Evolutionary conservation across 2,888 invertebrate genomes (phyloP).

Genomic region (Drosophila mettleri): DNA sequence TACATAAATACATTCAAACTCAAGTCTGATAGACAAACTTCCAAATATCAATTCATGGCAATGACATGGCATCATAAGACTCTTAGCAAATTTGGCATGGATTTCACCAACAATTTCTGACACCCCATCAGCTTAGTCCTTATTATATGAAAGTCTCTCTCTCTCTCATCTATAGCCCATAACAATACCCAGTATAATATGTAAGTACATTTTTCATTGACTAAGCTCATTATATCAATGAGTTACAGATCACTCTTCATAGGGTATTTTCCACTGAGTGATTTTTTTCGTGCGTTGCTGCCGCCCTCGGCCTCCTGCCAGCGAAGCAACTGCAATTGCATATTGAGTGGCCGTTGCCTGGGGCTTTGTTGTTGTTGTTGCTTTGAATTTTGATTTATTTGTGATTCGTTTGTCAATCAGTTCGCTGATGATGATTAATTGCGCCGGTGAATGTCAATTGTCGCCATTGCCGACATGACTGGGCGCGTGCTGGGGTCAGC

Average conservation of each 20-base stretch:
- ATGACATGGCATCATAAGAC: no score
- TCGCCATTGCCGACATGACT: constrained; percentile 44
- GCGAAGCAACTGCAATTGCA: constrained; percentile 12
- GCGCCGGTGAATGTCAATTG: constrained; percentile 73
- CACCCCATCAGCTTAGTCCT: no score
- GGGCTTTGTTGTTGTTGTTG: constrained; percentile 27
- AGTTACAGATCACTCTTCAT: background rate
- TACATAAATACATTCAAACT: no score
- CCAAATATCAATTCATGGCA: no score
- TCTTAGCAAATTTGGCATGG: no score
- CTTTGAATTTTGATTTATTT: constrained; percentile 73
- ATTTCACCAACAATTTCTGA: no score
- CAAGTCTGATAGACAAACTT: no score
- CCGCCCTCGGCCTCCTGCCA: background rate
- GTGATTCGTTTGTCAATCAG: constrained; percentile 73
- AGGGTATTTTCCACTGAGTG: constrained; percentile 10
- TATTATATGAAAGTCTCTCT: no score
- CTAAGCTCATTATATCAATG: background rate
- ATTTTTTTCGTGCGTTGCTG: background rate
- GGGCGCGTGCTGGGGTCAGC: constrained; percentile 55
- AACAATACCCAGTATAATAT: background rate
- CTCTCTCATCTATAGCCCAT: background rate
- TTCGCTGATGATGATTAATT: constrained; percentile 75
- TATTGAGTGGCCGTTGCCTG: constrained; percentile 13
- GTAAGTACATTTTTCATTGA: background rate